Percentiles rank a stretch among this genome's conserved stretches.
These are phyloP conservation scores for Tokudaia muenninki DNA, from an alignment of 2,797 vertebrate genomes.

Conservation along the genomic window DNA sequence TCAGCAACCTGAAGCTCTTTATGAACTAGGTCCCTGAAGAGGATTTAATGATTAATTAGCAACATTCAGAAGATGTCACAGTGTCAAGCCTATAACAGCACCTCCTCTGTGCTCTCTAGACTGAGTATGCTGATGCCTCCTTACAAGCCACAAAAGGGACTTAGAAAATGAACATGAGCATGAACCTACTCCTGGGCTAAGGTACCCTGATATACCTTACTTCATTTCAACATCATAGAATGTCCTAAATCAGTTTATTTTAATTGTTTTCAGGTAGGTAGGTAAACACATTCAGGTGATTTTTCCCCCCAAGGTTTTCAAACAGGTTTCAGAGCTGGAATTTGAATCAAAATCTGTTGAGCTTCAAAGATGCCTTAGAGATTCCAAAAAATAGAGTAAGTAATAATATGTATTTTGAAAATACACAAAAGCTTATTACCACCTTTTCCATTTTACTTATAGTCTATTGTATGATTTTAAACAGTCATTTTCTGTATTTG, in stretches of 20 bases:
- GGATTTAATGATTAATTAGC: conserved; percentile 46
- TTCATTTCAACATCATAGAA: background rate
- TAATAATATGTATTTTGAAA: background rate
- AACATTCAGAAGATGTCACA: conserved; percentile 10
- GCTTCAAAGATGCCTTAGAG: background rate
- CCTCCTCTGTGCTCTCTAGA: background rate
- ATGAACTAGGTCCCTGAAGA: background rate
- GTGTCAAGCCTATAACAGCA: background rate
- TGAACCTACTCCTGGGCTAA: background rate
- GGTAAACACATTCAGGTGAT: background rate
- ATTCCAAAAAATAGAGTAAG: background rate
- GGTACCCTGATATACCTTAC: background rate
- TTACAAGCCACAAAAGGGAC: background rate
- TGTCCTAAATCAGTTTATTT: background rate
- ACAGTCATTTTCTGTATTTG: conserved; percentile 8
- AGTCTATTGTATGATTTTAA: conserved; percentile 26
- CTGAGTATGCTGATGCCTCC: background rate
- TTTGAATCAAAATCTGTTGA: conserved; percentile 33
- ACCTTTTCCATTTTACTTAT: conserved; percentile 69
- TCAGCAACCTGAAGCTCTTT: conserved; percentile 36
- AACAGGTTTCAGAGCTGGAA: background rate
- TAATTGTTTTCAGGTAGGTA: background rate
- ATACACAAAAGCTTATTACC: background rate
- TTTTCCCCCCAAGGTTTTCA: background rate
- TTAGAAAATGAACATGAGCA: background rate